Conservation (phyloP, 2,797 vertebrate genomes). For the Stomatorhinus walkeri region DNA sequence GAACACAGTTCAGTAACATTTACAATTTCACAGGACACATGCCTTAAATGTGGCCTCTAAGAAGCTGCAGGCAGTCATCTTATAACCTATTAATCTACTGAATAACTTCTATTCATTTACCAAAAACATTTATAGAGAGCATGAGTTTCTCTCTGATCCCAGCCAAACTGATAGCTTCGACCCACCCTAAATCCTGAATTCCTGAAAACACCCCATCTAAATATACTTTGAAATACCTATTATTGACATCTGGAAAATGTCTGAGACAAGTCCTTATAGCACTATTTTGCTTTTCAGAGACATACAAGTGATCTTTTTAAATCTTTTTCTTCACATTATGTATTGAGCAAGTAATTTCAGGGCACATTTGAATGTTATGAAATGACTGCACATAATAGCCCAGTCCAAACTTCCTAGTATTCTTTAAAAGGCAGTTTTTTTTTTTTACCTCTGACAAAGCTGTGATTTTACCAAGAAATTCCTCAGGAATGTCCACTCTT, state of each 20-base stretch:
- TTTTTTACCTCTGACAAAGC: not conserved
- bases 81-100: not conserved
- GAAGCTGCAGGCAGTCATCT: not conserved
- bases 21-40: not conserved
- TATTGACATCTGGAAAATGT: not conserved
- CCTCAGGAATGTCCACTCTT: not conserved
- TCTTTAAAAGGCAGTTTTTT: not conserved
- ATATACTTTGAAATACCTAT: not conserved
- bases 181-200: not conserved
- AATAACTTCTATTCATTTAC: not conserved
- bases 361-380: not conserved
- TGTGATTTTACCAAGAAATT: not conserved
- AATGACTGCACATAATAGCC: not conserved
- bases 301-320: not conserved
- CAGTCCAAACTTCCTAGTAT: not conserved
- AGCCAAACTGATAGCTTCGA: not conserved
- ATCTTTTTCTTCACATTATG: not conserved
- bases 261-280: not conserved
- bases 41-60: not conserved
- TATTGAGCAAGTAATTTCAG: not conserved
- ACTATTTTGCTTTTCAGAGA: not conserved
- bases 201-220: not conserved
- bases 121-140: not conserved
- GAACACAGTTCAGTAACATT: not conserved
- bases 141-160: not conserved